Evolutionary conservation across 2,797 vertebrate species (phyloP), one percentile per base, ranked within the genome.

Genomic region (Melanogrammus aeglefinus): DNA sequence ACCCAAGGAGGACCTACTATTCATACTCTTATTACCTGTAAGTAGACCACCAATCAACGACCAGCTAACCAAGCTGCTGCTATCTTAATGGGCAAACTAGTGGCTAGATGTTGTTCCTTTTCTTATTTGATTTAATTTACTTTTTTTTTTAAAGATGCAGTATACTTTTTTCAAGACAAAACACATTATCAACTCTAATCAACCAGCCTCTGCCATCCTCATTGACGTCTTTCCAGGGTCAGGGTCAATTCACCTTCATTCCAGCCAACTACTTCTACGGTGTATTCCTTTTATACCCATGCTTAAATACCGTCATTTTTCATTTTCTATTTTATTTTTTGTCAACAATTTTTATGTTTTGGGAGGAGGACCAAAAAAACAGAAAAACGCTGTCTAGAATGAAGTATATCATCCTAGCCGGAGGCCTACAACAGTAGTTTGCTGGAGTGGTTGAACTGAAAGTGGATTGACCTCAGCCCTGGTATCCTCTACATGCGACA

Each of bases 11-110:
- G 98, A 99, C 96, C 97, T 98, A 99, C 97, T 99, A 99, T 99
- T 99, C 98, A 96, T 99, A 99, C 97, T 99, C 98, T 96, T 99
- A 99, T 98, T 99, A 99, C 96, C 98, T 99, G 97, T 99, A 99
- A 99, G 98, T 99, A 99, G 96, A 97, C 91, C 89, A 92, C 83
- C 83, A 92, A 91, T 86, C 86, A 91, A 91, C 88, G 85, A 88
- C 84, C 91, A 93, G 92, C 90, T 88, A 80, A 92, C 89, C 87
- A 81, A 84, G 91, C 90, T 91, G 90, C 88, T 92, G 87, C 83
- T 91, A 88, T 73, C 89, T 89, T 90, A 92, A 78, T 91, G 91
- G 92, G 90, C 78, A 16, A 90, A 84, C 72, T 93, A 93, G 92
- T 92, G 91, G 91, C 82, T 93, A 93, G 91, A 91, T 92, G 90